A percentile compares a stretch with the other conserved stretches of the same genome.
These are phyloP conservation scores for Eristalinus aeneus DNA, from an alignment of 2,888 invertebrate species.

Conservation along the genomic window DNA sequence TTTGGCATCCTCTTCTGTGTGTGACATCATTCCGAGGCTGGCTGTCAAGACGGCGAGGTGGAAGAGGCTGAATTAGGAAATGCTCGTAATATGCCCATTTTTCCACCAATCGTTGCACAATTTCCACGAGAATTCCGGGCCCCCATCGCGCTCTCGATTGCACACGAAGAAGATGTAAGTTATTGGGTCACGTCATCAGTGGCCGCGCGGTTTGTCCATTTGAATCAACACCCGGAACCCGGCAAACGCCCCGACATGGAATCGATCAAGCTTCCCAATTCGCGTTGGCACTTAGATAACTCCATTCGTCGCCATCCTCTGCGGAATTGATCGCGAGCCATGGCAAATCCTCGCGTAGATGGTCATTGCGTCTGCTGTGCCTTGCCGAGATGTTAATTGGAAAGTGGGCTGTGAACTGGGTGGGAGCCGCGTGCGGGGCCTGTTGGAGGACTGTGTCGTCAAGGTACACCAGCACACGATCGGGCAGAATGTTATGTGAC, in stretches of 20 bases:
- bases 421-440: background rate
- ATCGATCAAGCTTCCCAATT: background rate
- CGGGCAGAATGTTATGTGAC: background rate
- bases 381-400: conserved; percentile 34
- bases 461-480: conserved; percentile 32
- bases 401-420: background rate
- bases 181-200: conserved; percentile 52
- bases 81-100: background rate
- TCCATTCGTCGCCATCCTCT: background rate
- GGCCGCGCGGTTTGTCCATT: conserved; percentile 2
- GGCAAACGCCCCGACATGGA: conserved; percentile 5
- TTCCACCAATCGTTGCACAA: background rate
- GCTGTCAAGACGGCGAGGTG: too few species aligned
- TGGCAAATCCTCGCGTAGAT: conserved; percentile 32
- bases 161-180: conserved; percentile 34
- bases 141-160: background rate
- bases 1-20: background rate
- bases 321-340: background rate
- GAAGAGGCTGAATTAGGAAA: too few species aligned
- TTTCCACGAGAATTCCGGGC: background rate
- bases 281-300: conserved; percentile 14
- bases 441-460: conserved; percentile 3
- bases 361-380: background rate
- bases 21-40: background rate
- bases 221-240: conserved; percentile 51